Evolutionary conservation across 1,140 invertebrate species (phyloP), one percentile per base, ranked within the genome.

Genomic region (Radopholus similis): DNA sequence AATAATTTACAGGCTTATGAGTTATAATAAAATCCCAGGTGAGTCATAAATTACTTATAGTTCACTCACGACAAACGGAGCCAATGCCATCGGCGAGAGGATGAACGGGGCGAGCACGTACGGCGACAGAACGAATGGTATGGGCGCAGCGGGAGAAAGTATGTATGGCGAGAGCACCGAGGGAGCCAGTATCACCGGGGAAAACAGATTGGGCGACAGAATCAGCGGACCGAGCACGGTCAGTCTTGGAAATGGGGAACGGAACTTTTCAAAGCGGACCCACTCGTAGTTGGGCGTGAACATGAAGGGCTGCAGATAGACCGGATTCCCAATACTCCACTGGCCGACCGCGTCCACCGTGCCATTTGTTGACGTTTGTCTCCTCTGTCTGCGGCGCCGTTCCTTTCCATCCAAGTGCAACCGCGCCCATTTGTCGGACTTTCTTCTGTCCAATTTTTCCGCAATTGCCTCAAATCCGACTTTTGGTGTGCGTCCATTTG

Each of bases 51-150:
- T 49, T 8, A 9, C 26, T 49, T 49, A 49, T n/a, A n/a, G n/a
- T n/a, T n/a, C 66, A 44, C 58, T 70, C 0, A 78, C 62, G 53
- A 80, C 79, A 60, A 81, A 79, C 9, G 77, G 77, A 32, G 77
- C 68, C 59, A 82, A 60, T n/a, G 80, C 68, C 11, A 76, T 51
- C 9, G 77, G 76, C 3, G 69, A 66, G 15, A 77, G 42, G 11
- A 77, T 66, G 32, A 66, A 44, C 47, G 69, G 69, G 28, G 28
- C 28, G 1, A 71, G 53, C 21, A 71, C 58, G 44, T 64, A 71
- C n/a, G 69, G 69, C 3, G 37, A 40, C n/a, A 73, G 30, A 38
- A 74, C 72, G 21, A 76, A 73, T 3, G 72, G 72, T 23, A 68
- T 69, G 0, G 54, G 58, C n/a, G 71, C 74, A 13, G 34, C 74